phyloP scores from a whole-genome alignment of 1,140 invertebrate species.

The Drosophila bocki region DNA sequence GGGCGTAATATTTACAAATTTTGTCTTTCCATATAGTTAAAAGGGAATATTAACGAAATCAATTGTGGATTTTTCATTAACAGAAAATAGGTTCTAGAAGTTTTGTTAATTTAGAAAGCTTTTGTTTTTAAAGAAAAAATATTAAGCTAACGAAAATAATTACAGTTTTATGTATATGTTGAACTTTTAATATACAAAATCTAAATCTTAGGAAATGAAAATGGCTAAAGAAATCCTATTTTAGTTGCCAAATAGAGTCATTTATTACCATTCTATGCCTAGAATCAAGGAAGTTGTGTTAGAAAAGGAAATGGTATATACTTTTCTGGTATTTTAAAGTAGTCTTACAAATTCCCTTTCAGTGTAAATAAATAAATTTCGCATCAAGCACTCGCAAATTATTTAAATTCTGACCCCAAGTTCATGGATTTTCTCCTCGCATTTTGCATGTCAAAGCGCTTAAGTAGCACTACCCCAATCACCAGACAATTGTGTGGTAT shows the following conservation, averaged over 20 bases:
- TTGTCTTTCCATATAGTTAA: background rate
- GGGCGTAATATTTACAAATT: constrained; percentile 1
- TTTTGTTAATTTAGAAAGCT: background rate
- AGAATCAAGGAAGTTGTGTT: background rate
- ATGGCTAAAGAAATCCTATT: background rate
- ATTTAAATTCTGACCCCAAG: constrained; percentile 15
- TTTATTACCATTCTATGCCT: background rate
- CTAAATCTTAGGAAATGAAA: background rate
- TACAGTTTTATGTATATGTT: background rate
- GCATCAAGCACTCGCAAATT: background rate
- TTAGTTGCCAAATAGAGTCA: background rate
- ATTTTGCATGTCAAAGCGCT: constrained; percentile 25
- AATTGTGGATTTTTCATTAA: background rate
- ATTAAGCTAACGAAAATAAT: background rate
- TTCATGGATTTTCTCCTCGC: background rate
- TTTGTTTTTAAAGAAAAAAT: background rate
- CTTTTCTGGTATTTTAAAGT: background rate
- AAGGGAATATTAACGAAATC: background rate
- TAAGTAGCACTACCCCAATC: constrained; percentile 22
- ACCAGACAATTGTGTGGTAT: constrained; percentile 42
- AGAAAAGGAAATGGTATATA: background rate
- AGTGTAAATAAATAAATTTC: background rate
- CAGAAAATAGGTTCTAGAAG: no score
- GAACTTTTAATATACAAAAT: background rate
- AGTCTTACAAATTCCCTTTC: background rate